These are phyloP conservation scores for Formica exsecta DNA, from an alignment of 1,140 invertebrate species.

Conservation along the genomic window DNA sequence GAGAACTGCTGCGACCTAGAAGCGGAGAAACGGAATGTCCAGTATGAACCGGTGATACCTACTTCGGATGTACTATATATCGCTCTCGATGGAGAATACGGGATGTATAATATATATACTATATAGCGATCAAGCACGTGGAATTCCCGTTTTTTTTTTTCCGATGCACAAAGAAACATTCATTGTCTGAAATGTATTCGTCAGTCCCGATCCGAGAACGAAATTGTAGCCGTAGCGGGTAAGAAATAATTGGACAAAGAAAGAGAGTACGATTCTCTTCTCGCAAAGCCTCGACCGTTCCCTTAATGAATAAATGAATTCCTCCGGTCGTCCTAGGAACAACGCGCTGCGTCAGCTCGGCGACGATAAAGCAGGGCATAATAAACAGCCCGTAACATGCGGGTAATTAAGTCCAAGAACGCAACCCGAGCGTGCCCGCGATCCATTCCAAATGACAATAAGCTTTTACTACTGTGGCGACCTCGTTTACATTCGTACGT, in stretches of 20 bases:
- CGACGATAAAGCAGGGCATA: conserved; percentile 43
- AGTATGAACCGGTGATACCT: background rate
- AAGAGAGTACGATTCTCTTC: background rate
- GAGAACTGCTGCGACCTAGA: conserved; percentile 20
- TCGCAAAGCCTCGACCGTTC: background rate
- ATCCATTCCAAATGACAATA: conserved; percentile 55
- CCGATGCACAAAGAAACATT: conserved; percentile 13
- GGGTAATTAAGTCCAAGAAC: conserved; percentile 71
- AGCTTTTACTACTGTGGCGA: conserved; percentile 53
- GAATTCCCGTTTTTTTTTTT: conserved; percentile 19
- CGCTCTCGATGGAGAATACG: background rate
- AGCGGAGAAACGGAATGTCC: conserved; percentile 30
- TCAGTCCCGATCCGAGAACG: background rate
- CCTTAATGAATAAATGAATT: conserved; percentile 67
- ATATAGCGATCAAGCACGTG: background rate
- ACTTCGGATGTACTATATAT: conserved; percentile 14
- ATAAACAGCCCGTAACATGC: conserved; percentile 63
- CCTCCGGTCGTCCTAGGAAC: conserved; percentile 25
- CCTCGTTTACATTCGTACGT: conserved; percentile 38
- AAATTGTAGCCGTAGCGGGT: conserved; percentile 20
- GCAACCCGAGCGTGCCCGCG: conserved; percentile 41
- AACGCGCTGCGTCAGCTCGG: conserved; percentile 1
- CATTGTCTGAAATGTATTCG: conserved; percentile 24
- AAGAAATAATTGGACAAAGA: conserved; percentile 35
- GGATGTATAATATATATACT: conserved; percentile 18